Evolutionary conservation across 2,797 vertebrate species (phyloP), one percentile per base, ranked within the genome.

Genomic region (Gorsachius magnificus): DNA sequence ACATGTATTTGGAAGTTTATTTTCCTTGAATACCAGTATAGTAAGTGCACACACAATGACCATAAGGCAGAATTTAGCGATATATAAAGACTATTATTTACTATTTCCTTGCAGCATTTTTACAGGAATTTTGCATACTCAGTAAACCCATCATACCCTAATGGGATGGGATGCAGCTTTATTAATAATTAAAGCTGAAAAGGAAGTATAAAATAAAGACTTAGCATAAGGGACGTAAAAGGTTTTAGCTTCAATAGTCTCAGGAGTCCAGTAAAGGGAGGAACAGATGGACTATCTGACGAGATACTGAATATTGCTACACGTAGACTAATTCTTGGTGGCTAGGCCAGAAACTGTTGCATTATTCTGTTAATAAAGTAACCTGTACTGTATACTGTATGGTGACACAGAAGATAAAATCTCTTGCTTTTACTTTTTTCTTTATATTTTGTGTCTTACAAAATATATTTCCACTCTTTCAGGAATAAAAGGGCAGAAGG

Each of bases 401-500:
- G 8, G 5, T 33, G 16, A 9, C 35, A 58, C 41, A 51, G 78
- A 75, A 18, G 12, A 53, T 3, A 72, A 87, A 64, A 10, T 0
- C 1, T n/a, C 5, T 41, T 54, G 5, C 13, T 65, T 92, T 54
- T 78, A 33, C 7, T 54, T 86, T 56, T 81, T 5, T 41, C 10
- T 36, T 65, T 53, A 25, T 13, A 38, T 13, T 21, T 65, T 74
- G 2, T 51, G 8, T 70, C n/a, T 76, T 65, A n/a, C 2, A 33
- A 85, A 18, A 79, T 77, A 24, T 8, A 10, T 36, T 78, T 88
- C 14, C 15, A 43, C 7, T 38, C 5, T 77, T 54, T 51, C 24
- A 22, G 10, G 9, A 26, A 20, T 41, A 13, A 11, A 11, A 29
- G 10, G 4, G 2, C 4, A 3, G 8, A 9, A 18, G 3, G 10